These are phyloP conservation scores for Diphyllodes magnificus DNA, from an alignment of 2,113 vertebrate genomes.

Conservation along the genomic window DNA sequence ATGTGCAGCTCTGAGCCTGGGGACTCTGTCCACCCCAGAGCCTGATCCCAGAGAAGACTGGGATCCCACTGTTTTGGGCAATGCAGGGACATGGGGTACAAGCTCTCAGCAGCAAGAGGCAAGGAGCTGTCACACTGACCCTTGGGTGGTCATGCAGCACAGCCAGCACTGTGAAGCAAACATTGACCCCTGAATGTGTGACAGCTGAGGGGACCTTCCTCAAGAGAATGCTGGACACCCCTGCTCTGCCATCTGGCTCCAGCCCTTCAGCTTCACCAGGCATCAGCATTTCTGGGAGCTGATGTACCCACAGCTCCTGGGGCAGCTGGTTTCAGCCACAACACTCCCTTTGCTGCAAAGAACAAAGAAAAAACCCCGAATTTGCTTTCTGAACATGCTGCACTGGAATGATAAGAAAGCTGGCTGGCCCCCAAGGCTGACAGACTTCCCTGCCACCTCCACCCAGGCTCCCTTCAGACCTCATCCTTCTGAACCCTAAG, in stretches of 20 bases:
- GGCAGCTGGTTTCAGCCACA: not conserved
- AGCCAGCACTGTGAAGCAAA: not conserved
- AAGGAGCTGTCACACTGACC: not conserved
- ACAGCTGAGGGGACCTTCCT: not conserved
- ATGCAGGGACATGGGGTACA: rapidly evolving
- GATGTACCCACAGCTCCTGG: not conserved
- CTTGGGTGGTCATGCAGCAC: not conserved
- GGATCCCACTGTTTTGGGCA: not conserved
- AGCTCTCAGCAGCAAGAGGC: not conserved
- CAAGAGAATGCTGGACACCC: not conserved
- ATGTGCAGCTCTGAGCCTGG: not conserved
- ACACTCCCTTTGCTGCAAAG: not conserved
- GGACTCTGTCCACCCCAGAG: not conserved
- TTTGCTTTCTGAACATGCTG: not conserved
- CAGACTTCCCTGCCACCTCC: not conserved
- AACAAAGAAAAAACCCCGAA: rapidly evolving
- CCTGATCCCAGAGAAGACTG: not conserved
- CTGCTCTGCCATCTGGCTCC: not conserved
- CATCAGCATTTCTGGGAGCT: not conserved
- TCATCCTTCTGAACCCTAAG: not conserved
- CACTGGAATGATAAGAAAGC: not conserved
- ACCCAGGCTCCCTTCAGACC: not conserved
- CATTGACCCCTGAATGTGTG: not conserved
- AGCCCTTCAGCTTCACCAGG: not conserved
- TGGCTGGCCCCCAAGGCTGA: not conserved